phyloP scores from a whole-genome alignment of 2,797 vertebrate genomes.

The Molossus molossus region DNA sequence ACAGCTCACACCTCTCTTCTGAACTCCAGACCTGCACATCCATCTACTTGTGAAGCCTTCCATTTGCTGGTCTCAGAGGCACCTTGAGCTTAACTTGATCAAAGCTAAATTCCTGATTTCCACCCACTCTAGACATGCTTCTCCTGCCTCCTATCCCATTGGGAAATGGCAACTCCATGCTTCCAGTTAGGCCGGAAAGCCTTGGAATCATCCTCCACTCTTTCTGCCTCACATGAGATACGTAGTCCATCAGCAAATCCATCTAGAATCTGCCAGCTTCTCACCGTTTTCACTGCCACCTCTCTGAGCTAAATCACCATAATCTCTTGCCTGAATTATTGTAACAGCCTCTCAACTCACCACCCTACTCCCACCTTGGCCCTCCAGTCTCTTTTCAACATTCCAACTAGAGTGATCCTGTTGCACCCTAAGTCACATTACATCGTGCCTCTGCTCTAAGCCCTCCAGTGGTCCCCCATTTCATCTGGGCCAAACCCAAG shows the following conservation, averaged over 20 bases:
- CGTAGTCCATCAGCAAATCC: neutral
- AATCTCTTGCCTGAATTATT: neutral
- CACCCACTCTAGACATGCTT: neutral
- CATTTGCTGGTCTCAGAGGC: neutral
- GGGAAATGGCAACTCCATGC: neutral
- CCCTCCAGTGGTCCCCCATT: neutral
- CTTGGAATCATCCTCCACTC: neutral
- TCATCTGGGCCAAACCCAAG: neutral
- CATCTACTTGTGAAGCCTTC: rapidly evolving
- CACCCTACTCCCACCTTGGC: neutral
- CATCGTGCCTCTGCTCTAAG: rapidly evolving
- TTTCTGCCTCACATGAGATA: neutral
- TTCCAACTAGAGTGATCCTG: neutral
- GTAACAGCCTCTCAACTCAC: neutral
- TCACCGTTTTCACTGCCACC: neutral
- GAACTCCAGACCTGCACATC: neutral
- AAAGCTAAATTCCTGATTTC: neutral
- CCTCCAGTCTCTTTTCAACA: neutral
- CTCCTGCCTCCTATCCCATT: neutral
- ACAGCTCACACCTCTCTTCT: neutral
- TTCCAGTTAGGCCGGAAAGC: neutral
- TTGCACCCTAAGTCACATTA: neutral
- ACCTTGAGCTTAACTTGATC: neutral
- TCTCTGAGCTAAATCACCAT: neutral
- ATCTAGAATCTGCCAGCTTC: neutral